Base-by-base conservation (phyloP, 2,888 invertebrate genomes). In the Heliconius ismenius region DNA sequence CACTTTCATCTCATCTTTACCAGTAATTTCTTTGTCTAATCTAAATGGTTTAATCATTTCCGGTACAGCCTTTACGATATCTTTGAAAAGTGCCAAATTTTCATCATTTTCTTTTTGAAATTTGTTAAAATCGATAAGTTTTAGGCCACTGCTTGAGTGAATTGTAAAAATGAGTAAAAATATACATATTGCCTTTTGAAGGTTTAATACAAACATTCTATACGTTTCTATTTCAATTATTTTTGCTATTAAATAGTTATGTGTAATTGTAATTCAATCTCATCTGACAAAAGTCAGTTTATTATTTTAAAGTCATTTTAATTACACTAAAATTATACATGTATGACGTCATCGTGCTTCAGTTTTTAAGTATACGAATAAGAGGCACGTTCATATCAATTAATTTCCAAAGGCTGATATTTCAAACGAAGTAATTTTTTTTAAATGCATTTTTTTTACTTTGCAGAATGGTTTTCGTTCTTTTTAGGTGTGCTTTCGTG, bases 1-100 rank as follows among this genome's bases (percentile, higher is more conserved):
- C 58, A 78, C 62, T 67, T 78, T 81, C 11, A 78, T 75, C 28
- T 58, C 54, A 26, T 64, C 21, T 3, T 69, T 58, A 36, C 36
- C 43, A 10, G 26, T 6, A 21, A 21, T 3, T 10, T 26, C 62
- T 62, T 72, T 60, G 3, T 54, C 32, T 39, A 67, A 15, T 39
- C 18, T n/a, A 13, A 24, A 36, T 1, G 54, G 28, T n/a, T 58
- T 58, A 11, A 36, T 36, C 58, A 36, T 24, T 58, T 70, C 58
- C 24, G 70, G 70, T 36, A 58, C 54, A 58, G 58, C 32, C 4
- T 70, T 70, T 70, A 58, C 36, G 6, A 39, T 26, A 3, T 67
- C 24, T 24, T 24, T 67, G 43, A 67, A 39, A 24, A 67, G 7
- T 21, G 67, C 39, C 24, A 26, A 2, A 43, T 67, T 24, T 24